Conservation (phyloP, 2,888 invertebrate genomes). For the Thysanoteuthis rhombus region DNA sequence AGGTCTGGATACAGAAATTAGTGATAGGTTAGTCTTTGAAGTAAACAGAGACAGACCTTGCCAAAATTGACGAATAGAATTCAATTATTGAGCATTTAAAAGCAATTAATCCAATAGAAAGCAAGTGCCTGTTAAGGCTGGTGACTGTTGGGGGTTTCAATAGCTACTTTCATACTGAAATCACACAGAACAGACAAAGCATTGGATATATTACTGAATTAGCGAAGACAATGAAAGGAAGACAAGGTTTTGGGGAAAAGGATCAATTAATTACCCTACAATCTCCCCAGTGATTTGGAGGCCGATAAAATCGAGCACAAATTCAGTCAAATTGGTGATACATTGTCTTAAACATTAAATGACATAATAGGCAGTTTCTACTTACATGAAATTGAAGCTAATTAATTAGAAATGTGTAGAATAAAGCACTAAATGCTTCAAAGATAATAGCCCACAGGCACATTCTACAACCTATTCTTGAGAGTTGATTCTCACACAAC, state of each 20-base stretch:
- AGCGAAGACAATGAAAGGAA: not conserved
- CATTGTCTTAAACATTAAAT: not conserved
- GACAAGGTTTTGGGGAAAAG: not conserved
- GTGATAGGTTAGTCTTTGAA: not conserved
- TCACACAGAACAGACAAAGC: not conserved
- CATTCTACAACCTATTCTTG: not conserved
- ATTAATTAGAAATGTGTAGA: not conserved
- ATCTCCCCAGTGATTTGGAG: not conserved
- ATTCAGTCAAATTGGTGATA: not conserved
- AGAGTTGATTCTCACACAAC: not conserved
- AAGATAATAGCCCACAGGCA: not conserved
- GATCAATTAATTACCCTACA: not conserved
- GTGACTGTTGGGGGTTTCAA: not conserved
- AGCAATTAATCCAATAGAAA: not conserved
- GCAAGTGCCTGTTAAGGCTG: not conserved
- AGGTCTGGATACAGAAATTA: not conserved
- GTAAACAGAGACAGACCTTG: not conserved
- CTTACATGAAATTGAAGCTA: not conserved
- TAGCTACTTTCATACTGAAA: not conserved
- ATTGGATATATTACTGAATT: not conserved
- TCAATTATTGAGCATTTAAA: not conserved
- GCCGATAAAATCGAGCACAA: not conserved
- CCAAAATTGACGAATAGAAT: not conserved
- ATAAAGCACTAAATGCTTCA: not conserved
- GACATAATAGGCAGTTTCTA: not conserved